Percentiles rank a stretch among this genome's conserved stretches.
Evolutionary conservation across 2,113 vertebrate genomes (phyloP).

Genomic region (Centrocercus urophasianus): DNA sequence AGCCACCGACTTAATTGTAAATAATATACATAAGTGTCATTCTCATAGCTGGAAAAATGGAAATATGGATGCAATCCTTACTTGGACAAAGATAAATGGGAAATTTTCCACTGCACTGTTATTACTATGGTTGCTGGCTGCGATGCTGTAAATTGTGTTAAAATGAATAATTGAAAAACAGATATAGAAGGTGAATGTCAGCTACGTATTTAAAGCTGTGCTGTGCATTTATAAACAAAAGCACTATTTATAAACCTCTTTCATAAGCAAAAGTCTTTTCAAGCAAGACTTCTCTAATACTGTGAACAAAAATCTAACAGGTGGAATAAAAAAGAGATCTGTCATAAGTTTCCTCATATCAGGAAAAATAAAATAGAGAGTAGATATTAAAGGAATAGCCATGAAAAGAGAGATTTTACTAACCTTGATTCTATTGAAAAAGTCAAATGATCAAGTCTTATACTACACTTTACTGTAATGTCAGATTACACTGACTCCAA

Average conservation of each 20-base stretch:
- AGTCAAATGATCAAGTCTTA: background rate
- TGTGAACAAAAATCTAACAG: background rate
- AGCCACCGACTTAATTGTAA: background rate
- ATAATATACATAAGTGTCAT: background rate
- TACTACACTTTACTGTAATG: background rate
- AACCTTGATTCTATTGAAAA: background rate
- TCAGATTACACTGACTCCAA: background rate
- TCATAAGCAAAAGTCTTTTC: background rate
- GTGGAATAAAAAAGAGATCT: background rate
- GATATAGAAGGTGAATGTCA: background rate
- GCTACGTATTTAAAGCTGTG: rapidly evolving
- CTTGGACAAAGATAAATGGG: background rate
- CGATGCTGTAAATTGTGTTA: background rate
- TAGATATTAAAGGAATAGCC: background rate
- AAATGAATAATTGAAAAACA: background rate
- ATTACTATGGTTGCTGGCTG: background rate
- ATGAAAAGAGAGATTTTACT: background rate
- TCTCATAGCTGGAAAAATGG: background rate
- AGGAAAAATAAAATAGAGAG: background rate
- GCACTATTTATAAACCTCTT: background rate
- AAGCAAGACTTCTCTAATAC: background rate
- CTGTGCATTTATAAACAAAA: background rate
- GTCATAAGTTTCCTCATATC: background rate
- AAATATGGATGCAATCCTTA: background rate
- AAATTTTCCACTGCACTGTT: background rate